Evolutionary conservation across 2,888 invertebrate species (phyloP).

Genomic region (Oxystoma pomonae): DNA sequence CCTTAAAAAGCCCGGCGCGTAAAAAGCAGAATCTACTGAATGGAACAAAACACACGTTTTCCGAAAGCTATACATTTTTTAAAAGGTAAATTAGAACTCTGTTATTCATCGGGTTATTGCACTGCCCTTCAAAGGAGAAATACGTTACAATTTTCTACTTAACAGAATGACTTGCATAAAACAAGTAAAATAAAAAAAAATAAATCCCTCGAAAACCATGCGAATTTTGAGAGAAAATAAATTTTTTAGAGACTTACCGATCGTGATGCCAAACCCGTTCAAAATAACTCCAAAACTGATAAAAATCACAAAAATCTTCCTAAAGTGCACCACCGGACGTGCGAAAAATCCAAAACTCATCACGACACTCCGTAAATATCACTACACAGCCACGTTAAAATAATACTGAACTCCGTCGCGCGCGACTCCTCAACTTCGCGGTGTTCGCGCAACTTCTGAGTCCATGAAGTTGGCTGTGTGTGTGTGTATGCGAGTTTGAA

Average conservation of each 20-base stretch:
- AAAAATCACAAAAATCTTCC: neutral
- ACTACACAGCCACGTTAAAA: neutral
- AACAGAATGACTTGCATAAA: too few species aligned
- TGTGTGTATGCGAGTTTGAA: neutral
- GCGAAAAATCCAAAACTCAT: neutral
- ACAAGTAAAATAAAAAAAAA: too few species aligned
- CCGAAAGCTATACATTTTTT: too few species aligned
- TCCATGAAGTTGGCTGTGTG: neutral
- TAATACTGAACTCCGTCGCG: neutral
- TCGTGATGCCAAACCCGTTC: neutral
- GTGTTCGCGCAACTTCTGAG: neutral
- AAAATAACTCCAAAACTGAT: neutral
- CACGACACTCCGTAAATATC: neutral
- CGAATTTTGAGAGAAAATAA: too few species aligned
- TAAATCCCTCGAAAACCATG: too few species aligned
- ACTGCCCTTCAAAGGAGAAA: too few species aligned
- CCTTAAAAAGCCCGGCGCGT: too few species aligned
- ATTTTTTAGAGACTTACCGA: neutral
- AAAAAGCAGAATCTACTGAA: too few species aligned
- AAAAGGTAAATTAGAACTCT: too few species aligned
- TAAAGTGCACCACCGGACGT: neutral
- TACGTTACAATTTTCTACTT: too few species aligned
- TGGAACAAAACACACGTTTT: too few species aligned
- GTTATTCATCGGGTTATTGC: too few species aligned
- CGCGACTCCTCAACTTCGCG: neutral